phyloP scores from a whole-genome alignment of 2,888 invertebrate species.

The Palloptera scutellata region DNA sequence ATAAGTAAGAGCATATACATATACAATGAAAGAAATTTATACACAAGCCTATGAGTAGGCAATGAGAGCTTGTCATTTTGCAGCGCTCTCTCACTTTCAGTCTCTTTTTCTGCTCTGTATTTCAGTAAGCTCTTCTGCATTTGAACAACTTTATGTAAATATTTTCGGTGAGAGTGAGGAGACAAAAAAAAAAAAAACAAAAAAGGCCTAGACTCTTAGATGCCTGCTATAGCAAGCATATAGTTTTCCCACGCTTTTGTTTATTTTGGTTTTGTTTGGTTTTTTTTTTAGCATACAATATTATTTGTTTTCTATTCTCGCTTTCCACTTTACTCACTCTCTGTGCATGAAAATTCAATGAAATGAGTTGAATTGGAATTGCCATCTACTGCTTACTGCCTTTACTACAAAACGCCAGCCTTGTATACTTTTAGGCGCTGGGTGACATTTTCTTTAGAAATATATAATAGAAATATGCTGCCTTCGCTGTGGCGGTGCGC shows the following conservation, averaged over 20 bases:
- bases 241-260: not conserved
- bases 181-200: no score
- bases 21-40: constrained; percentile 12
- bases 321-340: not conserved
- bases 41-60: constrained; percentile 52
- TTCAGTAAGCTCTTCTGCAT: constrained; percentile 21
- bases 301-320: constrained; percentile 27
- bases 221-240: not conserved
- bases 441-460: no score
- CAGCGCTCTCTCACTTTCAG: no score
- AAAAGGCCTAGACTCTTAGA: not conserved
- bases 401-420: not conserved
- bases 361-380: no score
- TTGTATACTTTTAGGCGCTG: constrained; percentile 15
- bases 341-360: no score
- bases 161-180: no score
- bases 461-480: no score
- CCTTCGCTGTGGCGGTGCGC: no score
- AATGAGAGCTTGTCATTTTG: constrained; percentile 14
- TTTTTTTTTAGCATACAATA: constrained; percentile 15
- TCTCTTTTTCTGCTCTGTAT: not conserved
- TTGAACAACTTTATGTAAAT: not conserved
- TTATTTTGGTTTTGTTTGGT: not conserved
- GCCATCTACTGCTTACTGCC: no score
- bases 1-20: constrained; percentile 16